Evolutionary conservation across 2,888 invertebrate species (phyloP).

Genomic region (Cantharis rufa): DNA sequence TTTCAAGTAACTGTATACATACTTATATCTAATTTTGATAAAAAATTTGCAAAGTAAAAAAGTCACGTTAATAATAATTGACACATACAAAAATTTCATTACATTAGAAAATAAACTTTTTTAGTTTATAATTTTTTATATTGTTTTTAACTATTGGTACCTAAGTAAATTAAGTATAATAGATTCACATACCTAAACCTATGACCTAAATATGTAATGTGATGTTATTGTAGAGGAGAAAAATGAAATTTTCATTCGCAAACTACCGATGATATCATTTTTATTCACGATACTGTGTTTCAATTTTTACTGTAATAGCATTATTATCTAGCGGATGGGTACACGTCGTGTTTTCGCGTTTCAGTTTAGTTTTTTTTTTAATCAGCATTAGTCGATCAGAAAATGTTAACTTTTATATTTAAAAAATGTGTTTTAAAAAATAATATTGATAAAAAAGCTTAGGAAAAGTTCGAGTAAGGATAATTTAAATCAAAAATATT

Average conservation of each 20-base stretch:
- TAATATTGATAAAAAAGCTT: too few species aligned
- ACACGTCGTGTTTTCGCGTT: too few species aligned
- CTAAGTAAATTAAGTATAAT: not conserved
- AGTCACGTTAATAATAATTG: not conserved
- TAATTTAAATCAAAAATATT: too few species aligned
- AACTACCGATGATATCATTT: not conserved
- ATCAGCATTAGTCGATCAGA: not conserved
- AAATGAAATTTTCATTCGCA: not conserved
- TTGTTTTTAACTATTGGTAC: not conserved
- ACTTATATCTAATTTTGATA: not conserved
- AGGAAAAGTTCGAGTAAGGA: too few species aligned
- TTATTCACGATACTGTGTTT: not conserved
- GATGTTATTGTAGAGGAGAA: not conserved
- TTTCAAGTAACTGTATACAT: conserved; percentile 1
- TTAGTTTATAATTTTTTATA: not conserved
- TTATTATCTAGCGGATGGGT: too few species aligned
- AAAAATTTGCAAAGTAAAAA: not conserved
- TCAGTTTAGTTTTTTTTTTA: too few species aligned
- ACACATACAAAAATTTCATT: not conserved
- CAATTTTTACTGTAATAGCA: not conserved
- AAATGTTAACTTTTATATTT: not conserved
- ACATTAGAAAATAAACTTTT: not conserved
- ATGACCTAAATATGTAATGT: not conserved
- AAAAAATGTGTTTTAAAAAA: too few species aligned
- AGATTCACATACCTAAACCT: not conserved